Evolutionary conservation across 1,140 invertebrate genomes (phyloP).

Genomic region (Drosophila novamexicana): DNA sequence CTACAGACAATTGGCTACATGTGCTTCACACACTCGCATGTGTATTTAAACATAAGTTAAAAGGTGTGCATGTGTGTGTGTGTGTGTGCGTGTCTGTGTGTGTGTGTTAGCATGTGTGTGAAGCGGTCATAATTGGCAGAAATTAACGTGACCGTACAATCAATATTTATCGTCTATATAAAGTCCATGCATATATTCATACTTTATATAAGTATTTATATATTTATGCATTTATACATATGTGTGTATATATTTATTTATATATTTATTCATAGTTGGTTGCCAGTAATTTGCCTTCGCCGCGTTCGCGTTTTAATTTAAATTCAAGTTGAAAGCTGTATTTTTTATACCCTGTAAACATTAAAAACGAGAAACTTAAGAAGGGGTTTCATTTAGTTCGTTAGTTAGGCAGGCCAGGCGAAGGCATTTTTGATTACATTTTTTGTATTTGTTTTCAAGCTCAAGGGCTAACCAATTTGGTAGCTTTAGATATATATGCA

Average conservation of each 20-base stretch:
- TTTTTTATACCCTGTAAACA: slow-evolving; percentile 21
- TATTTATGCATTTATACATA: slow-evolving; percentile 23
- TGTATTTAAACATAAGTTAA: not conserved
- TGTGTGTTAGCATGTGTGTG: slow-evolving; percentile 19
- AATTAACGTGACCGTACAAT: slow-evolving; percentile 74
- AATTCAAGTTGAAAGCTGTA: slow-evolving; percentile 73
- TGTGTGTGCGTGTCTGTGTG: slow-evolving; percentile 1
- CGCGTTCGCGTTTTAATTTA: slow-evolving; percentile 76
- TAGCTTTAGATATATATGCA: too few species aligned
- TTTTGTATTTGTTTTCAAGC: too few species aligned
- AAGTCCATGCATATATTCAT: slow-evolving; percentile 34
- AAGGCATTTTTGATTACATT: too few species aligned
- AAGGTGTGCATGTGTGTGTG: too few species aligned
- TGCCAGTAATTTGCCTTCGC: slow-evolving; percentile 63
- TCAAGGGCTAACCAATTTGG: too few species aligned
- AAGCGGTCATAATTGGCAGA: slow-evolving; percentile 74
- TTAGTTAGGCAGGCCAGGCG: too few species aligned
- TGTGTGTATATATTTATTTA: slow-evolving; percentile 24
- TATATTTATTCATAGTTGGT: slow-evolving; percentile 31
- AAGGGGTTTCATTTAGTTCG: not conserved
- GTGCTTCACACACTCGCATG: slow-evolving; percentile 9
- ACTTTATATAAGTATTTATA: slow-evolving; percentile 23
- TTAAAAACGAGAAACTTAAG: not conserved
- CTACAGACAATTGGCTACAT: slow-evolving; percentile 26
- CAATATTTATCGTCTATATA: slow-evolving; percentile 74